phyloP scores from a whole-genome alignment of 2,888 invertebrate species.

The Opisthograptis luteolata region DNA sequence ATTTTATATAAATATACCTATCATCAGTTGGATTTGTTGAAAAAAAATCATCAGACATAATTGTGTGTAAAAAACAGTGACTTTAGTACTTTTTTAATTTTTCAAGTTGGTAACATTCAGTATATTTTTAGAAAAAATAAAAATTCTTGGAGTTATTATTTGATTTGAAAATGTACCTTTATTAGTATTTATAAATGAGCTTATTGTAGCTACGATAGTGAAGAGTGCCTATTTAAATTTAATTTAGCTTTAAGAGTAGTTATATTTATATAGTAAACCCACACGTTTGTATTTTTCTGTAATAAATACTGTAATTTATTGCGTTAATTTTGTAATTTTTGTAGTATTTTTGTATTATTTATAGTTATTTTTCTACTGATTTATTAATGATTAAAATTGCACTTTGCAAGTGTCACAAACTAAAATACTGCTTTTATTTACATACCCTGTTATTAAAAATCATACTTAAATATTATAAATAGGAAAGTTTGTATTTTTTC shows the following conservation, averaged over 20 bases:
- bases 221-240: conserved; percentile 35
- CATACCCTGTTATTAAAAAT: conserved; percentile 43
- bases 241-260: too few species aligned
- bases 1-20: too few species aligned
- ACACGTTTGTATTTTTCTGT: conserved; percentile 51
- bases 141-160: too few species aligned
- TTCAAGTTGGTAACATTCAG: background rate
- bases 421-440: conserved; percentile 28
- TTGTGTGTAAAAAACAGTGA: too few species aligned
- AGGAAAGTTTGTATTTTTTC: too few species aligned
- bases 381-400: conserved; percentile 70
- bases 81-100: too few species aligned
- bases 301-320: conserved; percentile 68
- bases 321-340: conserved; percentile 51
- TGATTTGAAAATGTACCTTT: too few species aligned
- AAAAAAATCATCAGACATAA: too few species aligned
- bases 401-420: conserved; percentile 74
- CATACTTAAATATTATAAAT: too few species aligned
- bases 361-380: conserved; percentile 70
- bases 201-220: conserved; percentile 3
- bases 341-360: conserved; percentile 41
- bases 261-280: conserved; percentile 35
- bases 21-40: too few species aligned
- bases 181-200: background rate
- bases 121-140: background rate